phyloP scores from a whole-genome alignment of 1,140 invertebrate genomes.

The Drosophila kanapiae region DNA sequence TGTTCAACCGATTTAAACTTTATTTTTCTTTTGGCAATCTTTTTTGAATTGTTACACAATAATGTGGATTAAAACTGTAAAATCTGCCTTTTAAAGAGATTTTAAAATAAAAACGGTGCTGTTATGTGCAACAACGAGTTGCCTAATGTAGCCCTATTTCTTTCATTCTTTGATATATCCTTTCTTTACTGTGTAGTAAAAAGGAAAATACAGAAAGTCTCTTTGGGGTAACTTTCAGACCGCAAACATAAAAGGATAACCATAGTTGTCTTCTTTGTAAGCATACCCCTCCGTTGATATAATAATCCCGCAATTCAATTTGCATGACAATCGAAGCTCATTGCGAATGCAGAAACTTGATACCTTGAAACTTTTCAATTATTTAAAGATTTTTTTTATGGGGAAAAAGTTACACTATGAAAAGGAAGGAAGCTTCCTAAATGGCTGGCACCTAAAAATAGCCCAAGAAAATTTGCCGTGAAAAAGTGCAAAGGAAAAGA shows the following conservation, averaged over 20 bases:
- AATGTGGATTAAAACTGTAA: too few species aligned
- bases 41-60: too few species aligned
- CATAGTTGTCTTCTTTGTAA: not conserved
- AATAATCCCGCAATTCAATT: slow-evolving; percentile 47
- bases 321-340: slow-evolving; percentile 43
- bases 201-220: slow-evolving; percentile 11
- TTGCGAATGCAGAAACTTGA: slow-evolving; percentile 46
- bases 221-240: not conserved
- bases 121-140: too few species aligned
- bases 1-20: too few species aligned
- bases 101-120: too few species aligned
- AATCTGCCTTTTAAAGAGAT: too few species aligned
- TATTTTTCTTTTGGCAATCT: too few species aligned
- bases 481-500: slow-evolving; percentile 34
- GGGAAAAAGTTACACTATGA: slow-evolving; percentile 4
- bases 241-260: slow-evolving; percentile 7
- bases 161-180: not conserved
- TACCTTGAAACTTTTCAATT: slow-evolving; percentile 59
- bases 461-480: slow-evolving; percentile 38
- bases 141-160: not conserved
- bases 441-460: slow-evolving; percentile 60
- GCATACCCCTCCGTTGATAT: slow-evolving; percentile 4
- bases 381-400: slow-evolving; percentile 45
- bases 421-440: slow-evolving; percentile 11
- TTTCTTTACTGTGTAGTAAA: slow-evolving; percentile 1